Evolutionary conservation across 2,888 invertebrate genomes (phyloP).

Genomic region (Gonocerus acuteangulatus): DNA sequence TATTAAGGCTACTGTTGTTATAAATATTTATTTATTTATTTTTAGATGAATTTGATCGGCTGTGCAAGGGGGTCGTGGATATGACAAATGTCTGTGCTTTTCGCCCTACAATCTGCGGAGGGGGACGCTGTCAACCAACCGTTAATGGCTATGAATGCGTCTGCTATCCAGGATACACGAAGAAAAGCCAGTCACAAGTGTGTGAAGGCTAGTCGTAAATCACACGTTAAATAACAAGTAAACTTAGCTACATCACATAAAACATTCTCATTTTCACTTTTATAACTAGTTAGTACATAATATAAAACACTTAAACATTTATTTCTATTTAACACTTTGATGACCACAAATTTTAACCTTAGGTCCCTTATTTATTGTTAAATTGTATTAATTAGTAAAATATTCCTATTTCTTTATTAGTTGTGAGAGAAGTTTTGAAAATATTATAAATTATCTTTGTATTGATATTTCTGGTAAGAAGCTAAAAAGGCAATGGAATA

Average conservation of each 20-base stretch:
- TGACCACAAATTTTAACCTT: too few relatives aligned
- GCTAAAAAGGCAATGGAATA: too few relatives aligned
- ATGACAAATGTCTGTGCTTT: conserved; percentile 67
- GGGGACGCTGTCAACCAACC: conserved; percentile 65
- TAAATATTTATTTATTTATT: conserved; percentile 7
- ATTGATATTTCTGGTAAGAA: too few relatives aligned
- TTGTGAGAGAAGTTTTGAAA: too few relatives aligned
- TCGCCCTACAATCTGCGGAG: conserved; percentile 61
- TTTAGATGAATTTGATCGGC: conserved; percentile 54
- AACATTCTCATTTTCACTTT: not conserved
- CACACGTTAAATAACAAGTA: conserved; percentile 25
- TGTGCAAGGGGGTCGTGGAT: conserved; percentile 46
- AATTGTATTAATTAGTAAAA: too few relatives aligned
- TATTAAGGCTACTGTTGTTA: too few relatives aligned
- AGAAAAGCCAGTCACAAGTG: conserved; percentile 44
- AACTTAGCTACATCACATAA: conserved; percentile 23
- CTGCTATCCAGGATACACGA: conserved; percentile 62
- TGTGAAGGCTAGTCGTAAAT: conserved; percentile 47
- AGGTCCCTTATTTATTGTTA: too few relatives aligned
- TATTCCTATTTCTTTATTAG: too few relatives aligned
- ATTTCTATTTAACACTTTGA: too few relatives aligned
- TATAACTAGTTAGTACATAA: not conserved
- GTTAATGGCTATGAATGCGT: conserved; percentile 69
- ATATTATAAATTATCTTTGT: too few relatives aligned
- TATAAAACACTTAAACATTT: too few relatives aligned